Evolutionary conservation across 2,888 invertebrate species (phyloP).

Genomic region (Ischnus inquisitorius): DNA sequence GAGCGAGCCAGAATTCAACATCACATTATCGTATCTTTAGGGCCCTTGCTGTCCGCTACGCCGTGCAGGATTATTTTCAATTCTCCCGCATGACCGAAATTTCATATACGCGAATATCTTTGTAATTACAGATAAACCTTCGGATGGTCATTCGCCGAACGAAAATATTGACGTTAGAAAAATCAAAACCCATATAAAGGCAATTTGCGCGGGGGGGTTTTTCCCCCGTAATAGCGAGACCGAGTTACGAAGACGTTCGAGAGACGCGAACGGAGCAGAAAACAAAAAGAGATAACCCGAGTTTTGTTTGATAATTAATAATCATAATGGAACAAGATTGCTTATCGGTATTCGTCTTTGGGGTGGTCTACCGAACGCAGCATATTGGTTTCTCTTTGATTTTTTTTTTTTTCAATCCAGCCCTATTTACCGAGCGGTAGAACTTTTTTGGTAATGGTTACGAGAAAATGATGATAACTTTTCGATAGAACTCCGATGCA

Average conservation of each 20-base stretch:
- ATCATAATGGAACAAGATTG: constrained; percentile 62
- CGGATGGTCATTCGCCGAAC: neutral
- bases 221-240: constrained; percentile 14
- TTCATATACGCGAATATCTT: neutral
- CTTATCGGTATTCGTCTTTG: constrained; percentile 57
- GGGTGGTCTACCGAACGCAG: constrained; percentile 31
- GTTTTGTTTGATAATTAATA: constrained; percentile 53
- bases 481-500: too few relatives aligned
- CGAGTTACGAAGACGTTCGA: constrained; percentile 3
- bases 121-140: neutral
- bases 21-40: constrained; percentile 18
- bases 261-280: neutral
- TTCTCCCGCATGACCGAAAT: constrained; percentile 17
- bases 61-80: constrained; percentile 29
- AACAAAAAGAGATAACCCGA: constrained; percentile 37
- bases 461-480: neutral
- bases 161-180: constrained; percentile 17
- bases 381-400: neutral
- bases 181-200: neutral
- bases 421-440: neutral
- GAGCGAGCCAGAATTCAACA: constrained; percentile 36
- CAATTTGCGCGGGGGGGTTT: neutral
- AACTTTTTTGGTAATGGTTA: neutral
- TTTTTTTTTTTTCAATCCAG: constrained; percentile 4
- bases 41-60: constrained; percentile 15